A percentile compares a stretch with the other conserved stretches of the same genome.
phyloP scores from a whole-genome alignment of 2,888 invertebrate species.

The Drosophila siamana region DNA sequence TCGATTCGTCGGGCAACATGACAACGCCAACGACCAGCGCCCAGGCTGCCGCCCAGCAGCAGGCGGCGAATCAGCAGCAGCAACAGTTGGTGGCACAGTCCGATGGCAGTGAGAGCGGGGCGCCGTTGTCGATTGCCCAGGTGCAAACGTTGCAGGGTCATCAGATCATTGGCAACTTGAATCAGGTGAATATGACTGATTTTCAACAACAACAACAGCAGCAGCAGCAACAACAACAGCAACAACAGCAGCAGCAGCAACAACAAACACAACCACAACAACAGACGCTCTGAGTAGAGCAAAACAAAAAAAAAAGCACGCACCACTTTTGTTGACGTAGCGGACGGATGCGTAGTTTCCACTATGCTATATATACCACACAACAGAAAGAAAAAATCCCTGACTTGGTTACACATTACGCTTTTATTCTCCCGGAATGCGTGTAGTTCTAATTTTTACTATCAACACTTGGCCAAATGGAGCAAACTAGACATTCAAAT shows the following conservation, averaged over 20 bases:
- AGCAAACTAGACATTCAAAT: conserved; percentile 22
- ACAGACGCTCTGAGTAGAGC: conserved; percentile 69
- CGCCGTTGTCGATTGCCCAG: conserved; percentile 85
- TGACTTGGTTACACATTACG: conserved; percentile 46
- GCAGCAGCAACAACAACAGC: conserved; percentile 57
- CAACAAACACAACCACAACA: conserved; percentile 67
- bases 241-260: conserved; percentile 50
- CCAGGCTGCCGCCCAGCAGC: conserved; percentile 74
- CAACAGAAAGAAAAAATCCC: conserved; percentile 26
- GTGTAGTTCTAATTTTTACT: conserved; percentile 47
- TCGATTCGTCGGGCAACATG: conserved; percentile 84
- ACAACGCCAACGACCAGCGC: conserved; percentile 82
- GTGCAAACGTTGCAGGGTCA: conserved; percentile 85
- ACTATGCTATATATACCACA: conserved; percentile 14
- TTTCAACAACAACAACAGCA: conserved; percentile 83
- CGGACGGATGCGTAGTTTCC: conserved; percentile 48
- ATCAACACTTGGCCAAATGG: conserved; percentile 19
- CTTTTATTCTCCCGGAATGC: conserved; percentile 49
- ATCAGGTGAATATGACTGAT: conserved; percentile 86
- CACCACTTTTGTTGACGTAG: conserved; percentile 46
- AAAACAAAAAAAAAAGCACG: conserved; percentile 6
- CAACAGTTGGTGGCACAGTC: conserved; percentile 84
- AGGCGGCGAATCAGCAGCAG: conserved; percentile 67
- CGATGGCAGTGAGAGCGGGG: conserved; percentile 85
- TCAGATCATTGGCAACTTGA: conserved; percentile 85